Percentiles rank a stretch among this genome's conserved stretches.
Conservation (phyloP, 2,888 invertebrate species). For the Metellina segmentata region DNA sequence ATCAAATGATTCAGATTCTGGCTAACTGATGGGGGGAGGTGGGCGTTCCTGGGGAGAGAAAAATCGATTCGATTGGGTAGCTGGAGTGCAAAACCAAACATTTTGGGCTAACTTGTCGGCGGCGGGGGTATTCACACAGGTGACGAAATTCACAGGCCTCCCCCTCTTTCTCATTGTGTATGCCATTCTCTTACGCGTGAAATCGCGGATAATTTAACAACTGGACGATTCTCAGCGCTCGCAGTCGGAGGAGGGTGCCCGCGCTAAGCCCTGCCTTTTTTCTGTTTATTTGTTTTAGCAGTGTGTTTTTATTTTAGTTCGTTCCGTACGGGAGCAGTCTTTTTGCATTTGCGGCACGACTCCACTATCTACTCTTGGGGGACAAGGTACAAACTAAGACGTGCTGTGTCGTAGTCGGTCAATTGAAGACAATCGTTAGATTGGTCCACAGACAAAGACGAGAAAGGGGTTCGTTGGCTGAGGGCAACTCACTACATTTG, state of each 20-base stretch:
- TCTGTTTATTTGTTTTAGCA: conserved; percentile 21
- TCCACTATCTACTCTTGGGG: conserved; percentile 44
- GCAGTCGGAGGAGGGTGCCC: conserved; percentile 50
- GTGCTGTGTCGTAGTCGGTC: not conserved
- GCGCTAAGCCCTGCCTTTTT: conserved; percentile 51
- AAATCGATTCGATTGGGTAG: conserved; percentile 60
- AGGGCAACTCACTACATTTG: no score
- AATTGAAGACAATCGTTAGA: not conserved
- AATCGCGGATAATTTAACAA: conserved; percentile 76
- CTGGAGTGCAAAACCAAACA: conserved; percentile 69
- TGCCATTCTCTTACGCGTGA: conserved; percentile 70
- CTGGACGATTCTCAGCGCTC: conserved; percentile 75
- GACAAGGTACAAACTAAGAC: conserved; percentile 49
- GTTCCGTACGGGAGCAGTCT: conserved; percentile 16
- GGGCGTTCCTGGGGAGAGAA: not conserved
- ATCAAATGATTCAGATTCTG: conserved; percentile 25
- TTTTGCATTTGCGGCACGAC: conserved; percentile 69
- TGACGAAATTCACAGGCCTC: conserved; percentile 47
- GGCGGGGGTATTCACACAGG: conserved; percentile 44
- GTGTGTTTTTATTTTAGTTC: conserved; percentile 23
- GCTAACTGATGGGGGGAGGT: conserved; percentile 11
- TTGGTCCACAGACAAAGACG: no score
- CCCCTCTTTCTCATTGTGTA: conserved; percentile 62
- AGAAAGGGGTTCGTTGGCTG: no score
- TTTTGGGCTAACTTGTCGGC: conserved; percentile 75